phyloP scores from a whole-genome alignment of 1,140 invertebrate genomes.

The Drosophila parabipectinata region DNA sequence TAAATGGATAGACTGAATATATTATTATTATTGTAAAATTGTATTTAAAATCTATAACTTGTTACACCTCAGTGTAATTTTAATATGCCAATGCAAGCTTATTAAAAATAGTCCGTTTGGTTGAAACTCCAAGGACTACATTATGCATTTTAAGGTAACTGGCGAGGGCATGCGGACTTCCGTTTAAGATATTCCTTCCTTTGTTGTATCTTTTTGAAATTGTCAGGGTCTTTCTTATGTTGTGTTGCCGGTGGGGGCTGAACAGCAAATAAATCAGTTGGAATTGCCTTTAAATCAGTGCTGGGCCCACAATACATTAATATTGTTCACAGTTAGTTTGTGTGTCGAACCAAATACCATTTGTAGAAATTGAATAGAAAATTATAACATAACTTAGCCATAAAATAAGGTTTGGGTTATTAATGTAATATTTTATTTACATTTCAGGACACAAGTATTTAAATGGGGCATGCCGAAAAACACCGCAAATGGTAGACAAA shows the following conservation, averaged over 20 bases:
- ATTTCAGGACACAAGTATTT: neutral
- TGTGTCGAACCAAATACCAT: too few relatives aligned
- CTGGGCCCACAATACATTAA: neutral
- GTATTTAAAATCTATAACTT: too few relatives aligned
- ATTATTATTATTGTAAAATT: too few relatives aligned
- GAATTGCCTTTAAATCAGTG: slow-evolving; percentile 1
- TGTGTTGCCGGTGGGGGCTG: neutral
- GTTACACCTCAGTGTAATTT: too few relatives aligned
- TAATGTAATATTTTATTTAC: neutral
- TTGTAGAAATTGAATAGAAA: neutral
- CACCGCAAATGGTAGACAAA: neutral
- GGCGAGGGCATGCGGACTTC: neutral
- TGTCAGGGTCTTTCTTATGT: neutral
- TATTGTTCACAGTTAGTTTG: neutral
- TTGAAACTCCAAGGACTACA: neutral
- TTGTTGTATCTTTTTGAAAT: neutral
- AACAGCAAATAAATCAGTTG: neutral
- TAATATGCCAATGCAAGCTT: neutral
- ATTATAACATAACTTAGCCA: neutral
- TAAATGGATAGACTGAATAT: neutral
- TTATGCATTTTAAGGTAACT: neutral
- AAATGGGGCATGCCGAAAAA: too few relatives aligned
- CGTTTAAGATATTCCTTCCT: neutral
- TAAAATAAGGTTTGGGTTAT: neutral
- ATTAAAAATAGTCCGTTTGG: neutral